Conservation (phyloP, 2,113 vertebrate species). For the Riparia riparia region DNA sequence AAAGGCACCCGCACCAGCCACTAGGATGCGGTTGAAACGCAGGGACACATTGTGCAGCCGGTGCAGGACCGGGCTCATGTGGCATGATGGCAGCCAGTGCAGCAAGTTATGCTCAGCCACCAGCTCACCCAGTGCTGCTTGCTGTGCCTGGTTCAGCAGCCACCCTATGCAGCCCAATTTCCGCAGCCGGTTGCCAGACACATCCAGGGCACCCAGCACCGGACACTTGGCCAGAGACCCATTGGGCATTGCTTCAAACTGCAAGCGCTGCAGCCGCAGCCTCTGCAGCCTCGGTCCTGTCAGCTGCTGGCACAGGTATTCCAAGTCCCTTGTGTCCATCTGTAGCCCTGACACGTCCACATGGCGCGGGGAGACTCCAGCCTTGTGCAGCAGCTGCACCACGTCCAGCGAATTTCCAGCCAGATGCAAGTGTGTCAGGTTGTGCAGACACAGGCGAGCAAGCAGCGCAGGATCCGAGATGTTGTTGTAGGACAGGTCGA, state of each 20-base stretch:
- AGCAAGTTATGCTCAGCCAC: slow-evolving; percentile 79
- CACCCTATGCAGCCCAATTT: not conserved
- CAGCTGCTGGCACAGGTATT: not conserved
- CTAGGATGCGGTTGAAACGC: slow-evolving; percentile 83
- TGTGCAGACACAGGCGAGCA: not conserved
- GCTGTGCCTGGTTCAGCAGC: slow-evolving; percentile 1
- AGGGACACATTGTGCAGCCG: slow-evolving; percentile 69
- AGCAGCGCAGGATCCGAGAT: accelerated
- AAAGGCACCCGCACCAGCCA: slow-evolving; percentile 62
- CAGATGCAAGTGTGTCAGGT: not conserved
- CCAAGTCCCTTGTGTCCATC: not conserved
- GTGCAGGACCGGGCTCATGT: accelerated
- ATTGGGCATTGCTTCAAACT: not conserved
- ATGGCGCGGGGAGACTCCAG: not conserved
- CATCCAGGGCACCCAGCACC: slow-evolving; percentile 38
- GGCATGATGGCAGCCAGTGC: slow-evolving; percentile 19
- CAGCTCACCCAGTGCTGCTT: not conserved
- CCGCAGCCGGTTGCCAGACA: slow-evolving; percentile 75
- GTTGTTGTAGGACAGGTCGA: not conserved
- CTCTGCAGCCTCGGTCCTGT: not conserved
- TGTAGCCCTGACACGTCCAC: not conserved
- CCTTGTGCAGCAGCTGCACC: accelerated
- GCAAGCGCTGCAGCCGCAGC: slow-evolving; percentile 50
- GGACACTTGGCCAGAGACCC: slow-evolving; percentile 56
- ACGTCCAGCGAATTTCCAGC: not conserved